Base-by-base conservation (phyloP, 2,888 invertebrate genomes). In the Biston betularia region DNA sequence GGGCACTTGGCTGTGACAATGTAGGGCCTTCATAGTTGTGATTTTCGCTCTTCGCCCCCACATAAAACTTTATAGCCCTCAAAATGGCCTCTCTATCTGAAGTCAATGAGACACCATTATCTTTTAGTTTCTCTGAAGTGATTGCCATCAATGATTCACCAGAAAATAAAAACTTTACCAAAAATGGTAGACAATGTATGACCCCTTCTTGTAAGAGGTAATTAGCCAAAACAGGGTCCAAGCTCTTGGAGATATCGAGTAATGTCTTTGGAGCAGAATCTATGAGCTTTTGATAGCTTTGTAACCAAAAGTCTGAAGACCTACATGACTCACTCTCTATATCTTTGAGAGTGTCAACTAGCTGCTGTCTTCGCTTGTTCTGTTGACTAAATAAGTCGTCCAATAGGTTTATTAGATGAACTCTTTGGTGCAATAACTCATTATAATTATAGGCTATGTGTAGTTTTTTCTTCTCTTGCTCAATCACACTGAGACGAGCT, bases 271-370 rank as follows among this genome's bases (percentile, higher is more conserved):
- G 97, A 74, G 96, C 95, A 38, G 95, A 95, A 82, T 98, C 97
- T 82, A 98, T 93, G 50, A 98, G 88, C 74, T 96, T 95, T 86
- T 98, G 98, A 86, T 97, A 98, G 86, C 98, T 98, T 79, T 95
- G 94, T 71, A 97, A 88, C 97, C 97, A 97, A 84, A 96, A 97
- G 80, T 96, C 95, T 75, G 94, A 89, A 1, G 91, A 86, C 57
- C 84, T 89, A 73, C 90, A 89, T 67, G 89, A 92, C 73, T 94
- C 90, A 74, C 74, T 90, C 86, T 98, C 97, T 94, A 98, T 96
- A 80, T 95, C 96, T 77, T 95, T 94, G 78, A 97, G 89, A 0
- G 96, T 96, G 14, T 95, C 94, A 65, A 96, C 86, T 56, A 97
- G 89, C 81, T 97, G 95, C 66, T 94, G 88, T 73, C 96, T 94